Conservation (phyloP, 2,113 vertebrate genomes). For the Colossoma macropomum region DNA sequence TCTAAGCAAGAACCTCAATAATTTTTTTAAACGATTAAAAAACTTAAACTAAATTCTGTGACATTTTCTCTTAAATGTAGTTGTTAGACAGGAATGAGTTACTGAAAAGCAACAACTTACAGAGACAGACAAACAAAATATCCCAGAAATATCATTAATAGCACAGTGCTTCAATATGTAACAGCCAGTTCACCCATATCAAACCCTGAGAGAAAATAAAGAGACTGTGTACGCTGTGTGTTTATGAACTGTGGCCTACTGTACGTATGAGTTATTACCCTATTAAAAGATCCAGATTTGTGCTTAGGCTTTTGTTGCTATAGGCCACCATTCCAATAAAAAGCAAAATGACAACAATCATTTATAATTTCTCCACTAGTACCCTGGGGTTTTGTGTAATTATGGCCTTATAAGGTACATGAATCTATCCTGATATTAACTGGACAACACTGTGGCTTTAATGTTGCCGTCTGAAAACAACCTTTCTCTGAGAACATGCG, state of each 20-base stretch:
- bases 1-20: too few species aligned
- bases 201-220: conserved; percentile 20
- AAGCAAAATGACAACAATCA: conserved; percentile 70
- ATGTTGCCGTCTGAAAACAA: background rate
- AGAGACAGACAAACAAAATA: background rate
- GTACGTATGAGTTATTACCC: conserved; percentile 79
- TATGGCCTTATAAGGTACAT: conserved; percentile 53
- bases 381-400: conserved; percentile 55
- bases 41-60: background rate
- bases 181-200: background rate
- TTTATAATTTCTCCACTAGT: conserved; percentile 65
- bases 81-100: background rate
- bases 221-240: background rate
- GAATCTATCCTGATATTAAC: conserved; percentile 39
- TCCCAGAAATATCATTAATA: background rate
- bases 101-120: background rate
- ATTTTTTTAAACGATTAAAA: too few species aligned
- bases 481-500: background rate
- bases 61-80: background rate
- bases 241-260: conserved; percentile 49
- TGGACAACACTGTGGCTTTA: conserved; percentile 1
- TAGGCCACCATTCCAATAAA: conserved; percentile 61
- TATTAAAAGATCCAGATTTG: conserved; percentile 76
- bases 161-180: background rate
- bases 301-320: conserved; percentile 59